These are phyloP conservation scores for Zoanthus solanderi DNA, from an alignment of 92 coral and sea anemone species.

Conservation along the genomic window DNA sequence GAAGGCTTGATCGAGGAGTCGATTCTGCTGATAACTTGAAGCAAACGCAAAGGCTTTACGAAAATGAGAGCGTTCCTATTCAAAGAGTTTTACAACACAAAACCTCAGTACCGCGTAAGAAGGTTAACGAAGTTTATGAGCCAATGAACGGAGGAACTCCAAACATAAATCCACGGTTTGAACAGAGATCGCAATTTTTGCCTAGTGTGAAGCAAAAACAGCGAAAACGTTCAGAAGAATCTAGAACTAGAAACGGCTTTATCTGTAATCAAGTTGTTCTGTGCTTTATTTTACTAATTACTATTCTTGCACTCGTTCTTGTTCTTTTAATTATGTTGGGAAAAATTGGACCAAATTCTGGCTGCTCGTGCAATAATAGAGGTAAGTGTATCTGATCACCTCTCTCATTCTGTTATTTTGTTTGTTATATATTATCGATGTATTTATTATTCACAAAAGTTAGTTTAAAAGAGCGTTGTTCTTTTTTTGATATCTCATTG, in stretches of 20 bases:
- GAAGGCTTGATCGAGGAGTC: background rate
- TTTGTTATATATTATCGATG: background rate
- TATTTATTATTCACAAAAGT: too few relatives aligned
- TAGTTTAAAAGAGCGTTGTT: too few relatives aligned
- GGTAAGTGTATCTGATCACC: background rate
- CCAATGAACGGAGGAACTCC: slow-evolving; percentile 27
- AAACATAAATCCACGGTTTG: background rate
- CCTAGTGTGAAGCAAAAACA: background rate
- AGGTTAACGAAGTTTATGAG: slow-evolving; percentile 62
- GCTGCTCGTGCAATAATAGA: slow-evolving; percentile 13
- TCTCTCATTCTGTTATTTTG: background rate
- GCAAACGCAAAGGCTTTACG: slow-evolving; percentile 17
- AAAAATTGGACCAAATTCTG: slow-evolving; percentile 56
- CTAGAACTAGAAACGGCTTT: slow-evolving; percentile 43
- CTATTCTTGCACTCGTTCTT: slow-evolving; percentile 64
- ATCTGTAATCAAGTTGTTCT: slow-evolving; percentile 59
- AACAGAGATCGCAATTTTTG: background rate
- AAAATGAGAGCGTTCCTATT: background rate
- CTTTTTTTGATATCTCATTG: too few relatives aligned
- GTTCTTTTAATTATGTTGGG: slow-evolving; percentile 76
- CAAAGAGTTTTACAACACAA: slow-evolving; percentile 12
- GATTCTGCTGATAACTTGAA: background rate
- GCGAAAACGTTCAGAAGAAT: background rate
- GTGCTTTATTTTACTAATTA: slow-evolving; percentile 68
- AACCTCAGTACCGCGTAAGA: slow-evolving; percentile 49